Conservation (phyloP, 2,113 vertebrate genomes). For the Chloroceryle aenea region DNA sequence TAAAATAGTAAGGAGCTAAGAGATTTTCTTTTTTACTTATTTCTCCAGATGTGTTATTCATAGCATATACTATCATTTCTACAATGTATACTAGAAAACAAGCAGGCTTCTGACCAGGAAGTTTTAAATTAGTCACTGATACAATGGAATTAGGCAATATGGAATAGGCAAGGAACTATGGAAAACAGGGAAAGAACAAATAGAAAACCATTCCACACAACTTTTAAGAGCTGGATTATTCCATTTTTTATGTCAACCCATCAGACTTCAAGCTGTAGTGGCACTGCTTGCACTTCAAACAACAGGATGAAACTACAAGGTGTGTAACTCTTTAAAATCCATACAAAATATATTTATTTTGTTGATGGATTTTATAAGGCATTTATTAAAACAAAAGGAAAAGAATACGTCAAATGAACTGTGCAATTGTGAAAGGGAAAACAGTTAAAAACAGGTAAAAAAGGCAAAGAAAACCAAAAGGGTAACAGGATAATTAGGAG, state of each 20-base stretch:
- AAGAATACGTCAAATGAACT: neutral
- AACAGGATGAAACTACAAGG: fast-evolving
- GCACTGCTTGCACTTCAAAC: neutral
- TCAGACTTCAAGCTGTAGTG: neutral
- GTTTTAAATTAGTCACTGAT: neutral
- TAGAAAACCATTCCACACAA: neutral
- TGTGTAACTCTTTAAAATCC: neutral
- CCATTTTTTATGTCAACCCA: neutral
- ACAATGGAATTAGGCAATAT: neutral
- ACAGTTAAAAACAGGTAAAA: neutral
- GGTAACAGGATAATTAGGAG: neutral
- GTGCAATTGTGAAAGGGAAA: neutral
- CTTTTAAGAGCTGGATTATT: neutral
- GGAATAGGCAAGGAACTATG: neutral
- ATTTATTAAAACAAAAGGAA: neutral
- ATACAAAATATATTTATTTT: neutral
- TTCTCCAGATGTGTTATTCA: neutral
- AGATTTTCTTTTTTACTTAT: neutral
- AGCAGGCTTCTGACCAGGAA: neutral
- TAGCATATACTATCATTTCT: neutral
- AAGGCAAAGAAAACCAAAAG: neutral
- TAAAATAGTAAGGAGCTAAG: neutral
- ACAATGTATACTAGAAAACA: neutral
- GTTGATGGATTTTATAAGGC: neutral
- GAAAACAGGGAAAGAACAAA: neutral